Conservation (phyloP, 2,113 vertebrate genomes). For the Casuarius casuarius region DNA sequence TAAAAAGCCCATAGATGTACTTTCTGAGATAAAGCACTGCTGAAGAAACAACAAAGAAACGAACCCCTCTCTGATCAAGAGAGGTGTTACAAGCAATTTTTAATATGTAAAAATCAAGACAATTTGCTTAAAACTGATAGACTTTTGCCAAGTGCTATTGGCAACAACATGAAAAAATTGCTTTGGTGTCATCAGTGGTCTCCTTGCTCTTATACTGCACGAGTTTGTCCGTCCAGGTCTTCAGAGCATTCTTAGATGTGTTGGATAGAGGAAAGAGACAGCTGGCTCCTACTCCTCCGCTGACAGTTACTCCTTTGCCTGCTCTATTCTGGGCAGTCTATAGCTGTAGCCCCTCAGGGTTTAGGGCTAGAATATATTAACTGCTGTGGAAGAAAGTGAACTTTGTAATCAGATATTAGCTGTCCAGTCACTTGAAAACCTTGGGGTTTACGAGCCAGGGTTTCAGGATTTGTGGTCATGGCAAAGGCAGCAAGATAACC, state of each 20-base stretch:
- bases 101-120: not conserved
- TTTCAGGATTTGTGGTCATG: not conserved
- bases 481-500: not conserved
- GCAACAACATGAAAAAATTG: not conserved
- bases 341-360: not conserved
- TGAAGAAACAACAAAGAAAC: not conserved
- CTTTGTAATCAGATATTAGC: not conserved
- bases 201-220: not conserved
- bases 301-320: no score
- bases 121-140: not conserved
- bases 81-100: not conserved
- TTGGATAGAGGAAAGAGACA: not conserved
- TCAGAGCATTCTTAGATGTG: not conserved
- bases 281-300: not conserved
- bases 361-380: not conserved
- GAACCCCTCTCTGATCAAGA: not conserved
- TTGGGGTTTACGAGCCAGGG: not conserved
- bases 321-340: not conserved
- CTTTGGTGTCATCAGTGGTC: not conserved
- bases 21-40: not conserved
- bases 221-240: not conserved
- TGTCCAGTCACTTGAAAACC: not conserved
- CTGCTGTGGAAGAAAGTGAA: not conserved
- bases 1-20: not conserved
- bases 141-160: not conserved